Conservation (phyloP, 2,113 vertebrate genomes). For the Gavialis gangeticus region DNA sequence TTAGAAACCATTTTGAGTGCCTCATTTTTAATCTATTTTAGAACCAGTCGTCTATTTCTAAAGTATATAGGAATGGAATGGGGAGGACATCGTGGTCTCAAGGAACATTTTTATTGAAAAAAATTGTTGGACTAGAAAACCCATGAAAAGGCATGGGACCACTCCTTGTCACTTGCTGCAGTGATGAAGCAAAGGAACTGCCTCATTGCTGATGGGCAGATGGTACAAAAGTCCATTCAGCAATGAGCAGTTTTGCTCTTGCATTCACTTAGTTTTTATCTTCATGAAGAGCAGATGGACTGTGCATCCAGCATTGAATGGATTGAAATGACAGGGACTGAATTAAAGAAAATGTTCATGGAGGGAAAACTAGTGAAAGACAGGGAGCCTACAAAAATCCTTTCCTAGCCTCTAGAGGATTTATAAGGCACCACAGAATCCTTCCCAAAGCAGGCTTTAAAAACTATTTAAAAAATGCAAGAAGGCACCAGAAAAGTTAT, state of each 20-base stretch:
- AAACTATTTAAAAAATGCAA: conserved; percentile 13
- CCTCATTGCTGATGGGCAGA: background rate
- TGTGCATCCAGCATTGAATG: background rate
- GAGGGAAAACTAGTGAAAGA: conserved; percentile 25
- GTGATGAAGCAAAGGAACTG: background rate
- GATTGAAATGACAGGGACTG: conserved; percentile 34
- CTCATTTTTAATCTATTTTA: background rate
- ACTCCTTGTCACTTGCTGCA: background rate
- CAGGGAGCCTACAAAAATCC: conserved; percentile 57
- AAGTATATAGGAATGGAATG: background rate
- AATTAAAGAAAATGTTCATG: conserved; percentile 9
- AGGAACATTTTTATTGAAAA: background rate
- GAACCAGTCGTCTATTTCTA: background rate
- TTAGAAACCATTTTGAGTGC: background rate
- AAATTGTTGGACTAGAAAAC: background rate
- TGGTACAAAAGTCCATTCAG: background rate
- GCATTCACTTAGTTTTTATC: background rate
- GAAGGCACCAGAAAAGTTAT: background rate
- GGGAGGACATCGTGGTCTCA: background rate
- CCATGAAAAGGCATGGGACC: fast-evolving
- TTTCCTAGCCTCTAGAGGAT: conserved; percentile 41
- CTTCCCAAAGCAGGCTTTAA: conserved; percentile 25
- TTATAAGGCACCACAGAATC: conserved; percentile 39
- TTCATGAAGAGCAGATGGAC: background rate
- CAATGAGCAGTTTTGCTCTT: background rate